Base-by-base conservation (phyloP, 1,140 invertebrate species). In the Drosophila athabasca region DNA sequence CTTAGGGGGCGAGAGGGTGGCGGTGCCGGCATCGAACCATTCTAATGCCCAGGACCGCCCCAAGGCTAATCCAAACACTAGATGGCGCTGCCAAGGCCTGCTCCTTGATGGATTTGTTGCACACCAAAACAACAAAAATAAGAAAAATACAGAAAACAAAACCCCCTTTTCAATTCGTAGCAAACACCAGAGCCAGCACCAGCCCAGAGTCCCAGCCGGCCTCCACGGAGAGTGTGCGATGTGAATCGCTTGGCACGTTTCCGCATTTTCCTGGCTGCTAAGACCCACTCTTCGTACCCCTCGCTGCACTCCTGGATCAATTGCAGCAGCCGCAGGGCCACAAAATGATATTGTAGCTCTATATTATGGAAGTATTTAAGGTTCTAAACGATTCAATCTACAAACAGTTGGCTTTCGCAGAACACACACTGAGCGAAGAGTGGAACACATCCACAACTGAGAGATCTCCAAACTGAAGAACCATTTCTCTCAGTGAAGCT, bases 71-170 rank as follows among this genome's bases (percentile, higher is more conserved):
- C 64, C 61, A 66, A 73, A 64, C 64, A 85, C 77, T 78, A 78
- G 60, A 65, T 66, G 76, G 73, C 80, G 72, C 81, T 83, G 73
- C 64, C 59, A 44, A 57, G 35, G 35, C 35, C 66, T 59, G 53
- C 51, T 76, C 60, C 73, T 74, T 90, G 85, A 90, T 90, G 85
- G 85, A 90, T 90, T 90, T 90, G 78, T 90, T 59, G 50, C 35
- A 7, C 29, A 49, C 41, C 61, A 74, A 75, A 29, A n/a, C 15
- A 31, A 29, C 39, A 49, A 24, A 59, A 35, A 2, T 31, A 50
- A 15, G 6, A 17, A 17, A n/a, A 15, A 0, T 3, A 11, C 6
- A 1, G 0, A 2, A 2, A 3, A 8, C 43, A 59, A 71, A 69
- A 67, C 6, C 44, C 45, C 66, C 66, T 57, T 48, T 84, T 74